Evolutionary conservation across 1,140 invertebrate species (phyloP).

Genomic region (Gonatopus flavifemur): DNA sequence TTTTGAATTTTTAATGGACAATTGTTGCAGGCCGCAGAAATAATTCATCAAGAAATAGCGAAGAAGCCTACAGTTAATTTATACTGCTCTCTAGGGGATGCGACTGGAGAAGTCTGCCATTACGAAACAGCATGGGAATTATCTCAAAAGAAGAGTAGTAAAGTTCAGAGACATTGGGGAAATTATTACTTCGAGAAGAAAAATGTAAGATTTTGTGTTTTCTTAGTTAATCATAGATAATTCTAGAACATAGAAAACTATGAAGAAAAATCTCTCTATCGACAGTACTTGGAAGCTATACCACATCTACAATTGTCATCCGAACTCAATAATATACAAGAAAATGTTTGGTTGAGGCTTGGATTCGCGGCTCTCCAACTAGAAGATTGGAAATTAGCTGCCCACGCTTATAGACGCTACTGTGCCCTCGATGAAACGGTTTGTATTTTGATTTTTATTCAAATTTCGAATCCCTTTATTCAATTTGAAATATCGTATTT

Average conservation of each 20-base stretch:
- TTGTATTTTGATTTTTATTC: slow-evolving; percentile 29
- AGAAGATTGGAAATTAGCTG: slow-evolving; percentile 82
- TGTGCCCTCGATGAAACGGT: slow-evolving; percentile 82
- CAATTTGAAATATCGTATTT: slow-evolving; percentile 18
- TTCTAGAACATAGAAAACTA: slow-evolving; percentile 1
- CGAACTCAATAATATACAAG: slow-evolving; percentile 83
- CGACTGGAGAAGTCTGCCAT: slow-evolving; percentile 66
- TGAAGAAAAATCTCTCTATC: slow-evolving; percentile 14
- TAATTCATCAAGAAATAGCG: slow-evolving; percentile 80
- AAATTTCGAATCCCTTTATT: background rate
- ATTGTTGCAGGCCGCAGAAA: slow-evolving; percentile 74
- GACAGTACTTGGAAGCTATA: slow-evolving; percentile 76
- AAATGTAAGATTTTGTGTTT: slow-evolving; percentile 43
- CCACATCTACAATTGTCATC: slow-evolving; percentile 78
- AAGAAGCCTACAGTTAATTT: slow-evolving; percentile 82
- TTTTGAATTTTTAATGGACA: slow-evolving; percentile 6
- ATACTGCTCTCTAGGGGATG: slow-evolving; percentile 88
- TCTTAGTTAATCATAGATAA: background rate
- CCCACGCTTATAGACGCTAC: slow-evolving; percentile 82
- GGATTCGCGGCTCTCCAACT: slow-evolving; percentile 81
- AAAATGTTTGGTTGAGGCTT: slow-evolving; percentile 80
- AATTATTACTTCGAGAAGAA: slow-evolving; percentile 75
- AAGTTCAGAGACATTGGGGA: slow-evolving; percentile 83
- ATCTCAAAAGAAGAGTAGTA: slow-evolving; percentile 75
- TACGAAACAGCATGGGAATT: slow-evolving; percentile 92